Conservation (phyloP, 2,113 vertebrate genomes). For the Pogonocichla stellata region DNA sequence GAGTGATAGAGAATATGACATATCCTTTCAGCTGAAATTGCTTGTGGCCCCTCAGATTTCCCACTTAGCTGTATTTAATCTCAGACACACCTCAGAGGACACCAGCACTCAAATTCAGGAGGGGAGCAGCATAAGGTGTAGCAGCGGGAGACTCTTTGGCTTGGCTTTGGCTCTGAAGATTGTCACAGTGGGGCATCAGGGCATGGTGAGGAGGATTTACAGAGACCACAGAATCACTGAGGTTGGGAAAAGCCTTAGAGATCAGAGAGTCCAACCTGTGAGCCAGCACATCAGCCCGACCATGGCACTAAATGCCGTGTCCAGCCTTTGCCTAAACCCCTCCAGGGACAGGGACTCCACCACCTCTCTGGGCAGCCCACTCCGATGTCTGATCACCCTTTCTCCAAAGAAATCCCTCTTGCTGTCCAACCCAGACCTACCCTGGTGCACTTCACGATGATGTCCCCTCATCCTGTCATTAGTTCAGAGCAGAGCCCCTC, state of each 20-base stretch:
- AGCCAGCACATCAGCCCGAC: not conserved
- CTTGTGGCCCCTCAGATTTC: not conserved
- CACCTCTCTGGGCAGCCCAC: not conserved
- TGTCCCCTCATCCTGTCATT: accelerated
- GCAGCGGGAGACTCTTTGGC: not conserved
- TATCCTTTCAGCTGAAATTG: not conserved
- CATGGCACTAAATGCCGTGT: accelerated
- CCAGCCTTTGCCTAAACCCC: not conserved
- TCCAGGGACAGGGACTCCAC: not conserved
- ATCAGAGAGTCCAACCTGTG: not conserved
- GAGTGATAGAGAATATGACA: not conserved
- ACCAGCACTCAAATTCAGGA: not conserved
- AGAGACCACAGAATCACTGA: not conserved
- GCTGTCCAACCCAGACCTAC: not conserved
- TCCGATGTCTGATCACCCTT: accelerated
- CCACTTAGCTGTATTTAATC: not conserved
- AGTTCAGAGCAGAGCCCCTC: not conserved
- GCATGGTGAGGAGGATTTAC: accelerated
- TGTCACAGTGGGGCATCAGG: not conserved
- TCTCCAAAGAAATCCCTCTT: not conserved
- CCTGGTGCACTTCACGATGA: accelerated
- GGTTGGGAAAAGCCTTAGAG: not conserved
- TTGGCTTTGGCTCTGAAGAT: not conserved
- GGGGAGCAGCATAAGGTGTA: accelerated
- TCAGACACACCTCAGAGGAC: not conserved